phyloP scores from a whole-genome alignment of 1,140 invertebrate genomes.

The Sminthurides bifidus region DNA sequence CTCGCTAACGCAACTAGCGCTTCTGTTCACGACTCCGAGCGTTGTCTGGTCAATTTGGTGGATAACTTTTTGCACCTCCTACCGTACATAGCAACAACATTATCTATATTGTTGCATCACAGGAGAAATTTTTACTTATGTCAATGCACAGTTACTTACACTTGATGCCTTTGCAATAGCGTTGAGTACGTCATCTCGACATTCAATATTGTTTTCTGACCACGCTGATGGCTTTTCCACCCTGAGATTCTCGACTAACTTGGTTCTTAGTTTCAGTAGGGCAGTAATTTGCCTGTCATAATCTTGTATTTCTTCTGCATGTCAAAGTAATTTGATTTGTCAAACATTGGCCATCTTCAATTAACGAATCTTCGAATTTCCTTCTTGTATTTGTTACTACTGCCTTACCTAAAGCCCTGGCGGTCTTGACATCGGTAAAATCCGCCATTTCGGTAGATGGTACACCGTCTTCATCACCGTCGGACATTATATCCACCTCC shows the following conservation, averaged over 20 bases:
- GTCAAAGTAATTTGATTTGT: background rate
- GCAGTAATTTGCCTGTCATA: conserved; percentile 25
- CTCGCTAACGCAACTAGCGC: conserved; percentile 82
- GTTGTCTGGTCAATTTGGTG: conserved; percentile 11
- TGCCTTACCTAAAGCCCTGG: conserved; percentile 18
- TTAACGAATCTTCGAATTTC: background rate
- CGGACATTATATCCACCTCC: conserved; percentile 19
- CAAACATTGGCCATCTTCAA: too few species aligned
- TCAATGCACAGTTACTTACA: conserved; percentile 9
- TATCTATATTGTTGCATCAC: background rate
- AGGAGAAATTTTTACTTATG: background rate
- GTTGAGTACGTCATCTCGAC: conserved; percentile 21
- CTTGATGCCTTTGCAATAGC: conserved; percentile 16
- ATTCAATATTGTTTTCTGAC: conserved; percentile 20
- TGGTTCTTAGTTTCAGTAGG: background rate
- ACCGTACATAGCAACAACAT: background rate
- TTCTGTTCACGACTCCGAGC: conserved; percentile 51
- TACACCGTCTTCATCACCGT: conserved; percentile 28
- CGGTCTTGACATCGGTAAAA: conserved; percentile 16
- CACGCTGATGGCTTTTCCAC: conserved; percentile 26
- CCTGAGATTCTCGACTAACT: conserved; percentile 22
- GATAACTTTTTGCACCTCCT: conserved; percentile 27
- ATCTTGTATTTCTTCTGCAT: conserved; percentile 29
- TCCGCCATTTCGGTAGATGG: conserved; percentile 16
- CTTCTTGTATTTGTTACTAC: background rate